Evolutionary conservation across 1,140 invertebrate genomes (phyloP).

Genomic region (Asobara japonica): DNA sequence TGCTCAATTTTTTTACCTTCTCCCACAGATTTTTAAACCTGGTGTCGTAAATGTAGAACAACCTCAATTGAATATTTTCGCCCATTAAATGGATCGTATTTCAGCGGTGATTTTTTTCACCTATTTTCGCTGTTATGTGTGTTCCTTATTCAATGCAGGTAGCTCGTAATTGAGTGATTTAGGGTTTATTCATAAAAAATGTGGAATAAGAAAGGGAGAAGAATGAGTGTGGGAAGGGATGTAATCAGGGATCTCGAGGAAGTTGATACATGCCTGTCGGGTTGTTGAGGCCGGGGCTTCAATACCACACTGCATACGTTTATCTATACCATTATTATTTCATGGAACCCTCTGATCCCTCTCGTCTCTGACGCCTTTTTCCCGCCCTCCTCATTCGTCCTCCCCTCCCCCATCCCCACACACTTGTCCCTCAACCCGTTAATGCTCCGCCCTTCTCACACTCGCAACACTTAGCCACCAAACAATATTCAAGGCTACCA

Average conservation of each 20-base stretch:
- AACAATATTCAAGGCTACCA: not conserved
- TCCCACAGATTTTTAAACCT: not conserved
- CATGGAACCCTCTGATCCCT: constrained; percentile 53
- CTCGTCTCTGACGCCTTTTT: constrained; percentile 52
- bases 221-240: not conserved
- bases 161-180: not conserved
- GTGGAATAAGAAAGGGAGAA: not conserved
- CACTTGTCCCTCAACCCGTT: constrained; percentile 17
- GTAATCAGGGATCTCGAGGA: constrained; percentile 3
- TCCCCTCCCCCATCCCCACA: constrained; percentile 24
- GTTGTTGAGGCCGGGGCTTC: constrained; percentile 49
- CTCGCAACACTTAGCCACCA: constrained; percentile 18
- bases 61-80: not conserved
- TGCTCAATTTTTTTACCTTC: too few relatives aligned
- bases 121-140: too few relatives aligned
- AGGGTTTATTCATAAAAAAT: not conserved
- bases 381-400: constrained; percentile 34
- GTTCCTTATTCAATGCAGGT: not conserved
- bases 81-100: not conserved
- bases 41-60: not conserved
- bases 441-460: constrained; percentile 38
- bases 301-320: constrained; percentile 60
- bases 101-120: not conserved
- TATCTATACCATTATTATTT: constrained; percentile 64
- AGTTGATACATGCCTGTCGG: constrained; percentile 20